phyloP scores from a whole-genome alignment of 2,888 invertebrate genomes.

The Acanthoscelides obtectus region DNA sequence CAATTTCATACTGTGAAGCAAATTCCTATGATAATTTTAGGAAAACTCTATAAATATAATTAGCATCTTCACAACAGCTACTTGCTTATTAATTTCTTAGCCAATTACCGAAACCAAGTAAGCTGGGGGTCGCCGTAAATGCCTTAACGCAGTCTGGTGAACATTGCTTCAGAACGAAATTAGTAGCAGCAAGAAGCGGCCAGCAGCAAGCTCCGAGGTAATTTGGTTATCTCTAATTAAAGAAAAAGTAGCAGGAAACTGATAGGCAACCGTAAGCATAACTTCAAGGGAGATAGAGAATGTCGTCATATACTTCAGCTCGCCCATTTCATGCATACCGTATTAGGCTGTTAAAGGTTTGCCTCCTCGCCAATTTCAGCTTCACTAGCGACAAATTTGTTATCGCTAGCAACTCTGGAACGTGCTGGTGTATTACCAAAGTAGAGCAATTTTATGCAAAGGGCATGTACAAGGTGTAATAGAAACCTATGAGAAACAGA shows the following conservation, averaged over 20 bases:
- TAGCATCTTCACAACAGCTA: background rate
- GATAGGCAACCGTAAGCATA: background rate
- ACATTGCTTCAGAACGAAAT: background rate
- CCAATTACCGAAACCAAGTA: background rate
- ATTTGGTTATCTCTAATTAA: background rate
- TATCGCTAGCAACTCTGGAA: background rate
- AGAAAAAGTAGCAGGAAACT: background rate
- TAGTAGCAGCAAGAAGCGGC: background rate
- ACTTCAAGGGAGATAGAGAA: background rate
- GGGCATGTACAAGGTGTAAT: background rate
- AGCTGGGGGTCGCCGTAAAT: background rate
- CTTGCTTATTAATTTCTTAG: background rate
- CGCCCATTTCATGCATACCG: background rate
- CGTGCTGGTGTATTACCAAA: background rate
- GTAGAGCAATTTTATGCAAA: background rate
- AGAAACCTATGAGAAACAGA: no score
- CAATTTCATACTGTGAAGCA: no score
- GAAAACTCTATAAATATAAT: background rate
- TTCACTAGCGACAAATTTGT: background rate
- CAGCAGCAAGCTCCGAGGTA: background rate
- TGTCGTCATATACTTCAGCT: background rate
- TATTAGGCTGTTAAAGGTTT: background rate
- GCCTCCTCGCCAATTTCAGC: background rate
- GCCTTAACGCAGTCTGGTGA: background rate
- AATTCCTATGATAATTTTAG: no score